Percentiles rank a stretch among this genome's conserved stretches.
These are phyloP conservation scores for Hemiprocne comata DNA, from an alignment of 2,113 vertebrate species.

Conservation along the genomic window DNA sequence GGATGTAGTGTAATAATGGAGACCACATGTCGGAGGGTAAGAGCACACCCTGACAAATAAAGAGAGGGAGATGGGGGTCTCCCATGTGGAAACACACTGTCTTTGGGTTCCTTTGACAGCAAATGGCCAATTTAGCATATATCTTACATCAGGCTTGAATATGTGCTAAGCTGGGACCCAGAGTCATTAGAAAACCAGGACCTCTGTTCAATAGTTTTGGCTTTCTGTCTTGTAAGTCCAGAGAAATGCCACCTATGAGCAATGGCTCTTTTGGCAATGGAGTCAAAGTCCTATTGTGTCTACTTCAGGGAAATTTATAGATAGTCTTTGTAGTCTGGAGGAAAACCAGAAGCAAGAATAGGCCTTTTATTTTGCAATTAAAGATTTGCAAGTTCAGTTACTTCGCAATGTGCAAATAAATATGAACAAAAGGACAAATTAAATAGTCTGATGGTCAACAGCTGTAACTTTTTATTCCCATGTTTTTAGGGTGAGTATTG, in stretches of 20 bases:
- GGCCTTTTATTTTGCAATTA: background rate
- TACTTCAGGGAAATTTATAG: background rate
- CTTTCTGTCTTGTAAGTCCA: background rate
- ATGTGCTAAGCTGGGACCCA: background rate
- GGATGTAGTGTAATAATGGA: background rate
- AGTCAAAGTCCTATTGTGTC: background rate
- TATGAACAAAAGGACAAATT: background rate
- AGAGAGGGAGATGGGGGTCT: background rate
- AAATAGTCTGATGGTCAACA: background rate
- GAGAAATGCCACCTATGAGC: background rate
- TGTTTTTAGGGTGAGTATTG: background rate
- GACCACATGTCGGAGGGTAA: background rate
- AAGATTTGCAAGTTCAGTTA: background rate
- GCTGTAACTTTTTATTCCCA: background rate
- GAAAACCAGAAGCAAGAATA: background rate
- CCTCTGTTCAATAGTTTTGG: background rate
- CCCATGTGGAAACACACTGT: accelerated
- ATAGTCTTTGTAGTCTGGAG: background rate
- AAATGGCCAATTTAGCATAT: background rate
- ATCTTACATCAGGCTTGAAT: background rate
- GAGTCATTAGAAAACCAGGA: background rate
- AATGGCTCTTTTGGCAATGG: background rate
- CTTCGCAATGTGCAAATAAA: background rate
- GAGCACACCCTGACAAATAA: background rate
- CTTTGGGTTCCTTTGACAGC: background rate